phyloP scores from a whole-genome alignment of 2,888 invertebrate species.

The Fragum fragum region DNA sequence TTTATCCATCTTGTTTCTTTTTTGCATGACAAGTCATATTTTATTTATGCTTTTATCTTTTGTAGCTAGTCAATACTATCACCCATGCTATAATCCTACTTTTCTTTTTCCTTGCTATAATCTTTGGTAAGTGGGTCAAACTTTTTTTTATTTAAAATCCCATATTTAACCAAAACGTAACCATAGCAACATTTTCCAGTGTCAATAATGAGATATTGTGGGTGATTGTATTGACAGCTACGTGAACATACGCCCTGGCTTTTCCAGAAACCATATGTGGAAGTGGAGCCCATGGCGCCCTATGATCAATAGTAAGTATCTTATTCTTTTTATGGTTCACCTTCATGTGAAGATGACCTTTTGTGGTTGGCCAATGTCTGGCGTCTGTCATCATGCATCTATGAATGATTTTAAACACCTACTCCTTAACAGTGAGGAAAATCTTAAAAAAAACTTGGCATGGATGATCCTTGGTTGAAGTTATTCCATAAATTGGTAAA shows the following conservation, averaged over 20 bases:
- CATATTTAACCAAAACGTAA: constrained; percentile 19
- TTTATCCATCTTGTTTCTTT: too few species aligned
- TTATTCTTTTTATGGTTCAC: constrained; percentile 13
- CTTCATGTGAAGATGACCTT: too few species aligned
- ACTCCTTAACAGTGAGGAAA: too few species aligned
- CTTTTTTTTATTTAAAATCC: neutral
- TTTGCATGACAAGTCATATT: neutral
- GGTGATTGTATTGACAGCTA: constrained; percentile 62
- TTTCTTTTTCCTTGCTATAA: neutral
- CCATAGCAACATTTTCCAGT: constrained; percentile 60
- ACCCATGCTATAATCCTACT: constrained; percentile 7
- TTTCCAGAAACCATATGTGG: constrained; percentile 79
- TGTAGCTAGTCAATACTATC: constrained; percentile 28
- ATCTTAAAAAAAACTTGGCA: too few species aligned
- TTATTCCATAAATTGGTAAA: too few species aligned
- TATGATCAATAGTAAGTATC: constrained; percentile 83
- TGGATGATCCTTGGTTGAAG: too few species aligned
- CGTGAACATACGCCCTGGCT: constrained; percentile 72
- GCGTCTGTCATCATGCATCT: too few species aligned
- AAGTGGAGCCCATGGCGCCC: constrained; percentile 78
- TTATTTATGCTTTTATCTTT: neutral
- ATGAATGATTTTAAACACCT: too few species aligned
- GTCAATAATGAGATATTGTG: constrained; percentile 31
- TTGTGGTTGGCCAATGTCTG: too few species aligned
- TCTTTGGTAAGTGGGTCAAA: constrained; percentile 8